A percentile compares a stretch with the other conserved stretches of the same genome.
phyloP scores from a whole-genome alignment of 2,113 vertebrate genomes.

The Hypanus sabinus region DNA sequence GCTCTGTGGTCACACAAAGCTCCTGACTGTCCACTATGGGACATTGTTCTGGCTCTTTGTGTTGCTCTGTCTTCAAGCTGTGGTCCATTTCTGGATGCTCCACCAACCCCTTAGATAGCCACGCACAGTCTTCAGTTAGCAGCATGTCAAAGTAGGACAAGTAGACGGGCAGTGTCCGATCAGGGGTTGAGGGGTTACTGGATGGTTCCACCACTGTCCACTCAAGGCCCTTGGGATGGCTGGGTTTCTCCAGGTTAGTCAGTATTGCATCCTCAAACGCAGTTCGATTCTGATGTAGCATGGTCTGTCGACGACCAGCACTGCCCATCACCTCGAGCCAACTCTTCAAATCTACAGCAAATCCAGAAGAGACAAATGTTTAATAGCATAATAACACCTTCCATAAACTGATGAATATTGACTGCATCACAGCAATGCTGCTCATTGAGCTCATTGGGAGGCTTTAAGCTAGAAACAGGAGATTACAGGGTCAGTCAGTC shows the following conservation, averaged over 20 bases:
- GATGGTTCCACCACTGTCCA: conserved; percentile 51
- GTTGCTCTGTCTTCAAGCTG: conserved; percentile 39
- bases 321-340: conserved; percentile 64
- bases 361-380: conserved; percentile 32
- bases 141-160: conserved; percentile 87
- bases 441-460: conserved; percentile 10
- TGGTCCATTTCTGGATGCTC: conserved; percentile 34
- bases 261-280: conserved; percentile 57
- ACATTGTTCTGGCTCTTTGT: conserved; percentile 82
- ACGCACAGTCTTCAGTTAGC: conserved; percentile 63
- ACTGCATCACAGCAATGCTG: conserved; percentile 15
- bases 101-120: conserved; percentile 59
- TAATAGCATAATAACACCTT: conserved; percentile 1
- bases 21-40: conserved; percentile 92
- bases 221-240: conserved; percentile 54
- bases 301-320: conserved; percentile 54
- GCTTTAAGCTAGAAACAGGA: conserved; percentile 24
- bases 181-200: conserved; percentile 52
- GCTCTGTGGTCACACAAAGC: conserved; percentile 60
- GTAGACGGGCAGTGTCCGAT: conserved; percentile 65
- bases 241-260: conserved; percentile 53
- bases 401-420: background rate
- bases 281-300: conserved; percentile 48
- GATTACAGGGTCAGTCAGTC: conserved; percentile 30
- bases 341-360: conserved; percentile 43